Percentiles rank a stretch among this genome's conserved stretches.
phyloP scores from a whole-genome alignment of 1,140 invertebrate species.

The Thaumetopoea pityocampa region DNA sequence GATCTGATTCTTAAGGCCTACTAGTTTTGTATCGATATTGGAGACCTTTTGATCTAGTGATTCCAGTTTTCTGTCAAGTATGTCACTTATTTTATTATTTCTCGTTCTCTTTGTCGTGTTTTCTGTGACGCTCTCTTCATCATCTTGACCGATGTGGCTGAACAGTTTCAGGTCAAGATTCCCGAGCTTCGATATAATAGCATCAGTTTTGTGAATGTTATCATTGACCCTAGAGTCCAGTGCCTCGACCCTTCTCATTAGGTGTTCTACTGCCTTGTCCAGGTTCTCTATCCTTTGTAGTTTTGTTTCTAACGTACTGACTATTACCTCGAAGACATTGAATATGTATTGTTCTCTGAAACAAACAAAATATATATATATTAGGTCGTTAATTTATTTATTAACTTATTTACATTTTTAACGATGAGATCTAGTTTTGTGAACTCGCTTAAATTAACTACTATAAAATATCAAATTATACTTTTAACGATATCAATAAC shows the following conservation, averaged over 20 bases:
- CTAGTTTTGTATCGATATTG: conserved; percentile 87
- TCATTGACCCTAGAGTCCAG: conserved; percentile 87
- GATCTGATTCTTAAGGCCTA: conserved; percentile 86
- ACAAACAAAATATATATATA: conserved; percentile 56
- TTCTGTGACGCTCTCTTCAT: conserved; percentile 49
- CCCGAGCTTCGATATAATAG: conserved; percentile 84
- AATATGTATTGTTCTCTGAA: conserved; percentile 92
- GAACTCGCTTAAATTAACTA: no score
- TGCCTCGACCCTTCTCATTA: conserved; percentile 88
- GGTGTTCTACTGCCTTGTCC: conserved; percentile 89
- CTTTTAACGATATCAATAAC: no score
- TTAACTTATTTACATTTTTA: background rate
- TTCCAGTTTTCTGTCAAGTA: conserved; percentile 79
- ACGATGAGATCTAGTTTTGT: no score
- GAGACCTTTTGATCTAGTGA: conserved; percentile 88
- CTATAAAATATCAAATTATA: no score
- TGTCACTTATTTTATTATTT: conserved; percentile 51
- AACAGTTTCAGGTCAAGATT: conserved; percentile 85
- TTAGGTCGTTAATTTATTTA: conserved; percentile 2
- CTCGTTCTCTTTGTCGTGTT: conserved; percentile 40
- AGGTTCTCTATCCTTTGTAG: conserved; percentile 90
- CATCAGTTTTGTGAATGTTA: conserved; percentile 89
- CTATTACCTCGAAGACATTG: conserved; percentile 91
- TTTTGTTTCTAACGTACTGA: conserved; percentile 91
- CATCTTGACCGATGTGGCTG: conserved; percentile 59